These are phyloP conservation scores for Gavialis gangeticus DNA, from an alignment of 2,113 vertebrate genomes.

Conservation along the genomic window DNA sequence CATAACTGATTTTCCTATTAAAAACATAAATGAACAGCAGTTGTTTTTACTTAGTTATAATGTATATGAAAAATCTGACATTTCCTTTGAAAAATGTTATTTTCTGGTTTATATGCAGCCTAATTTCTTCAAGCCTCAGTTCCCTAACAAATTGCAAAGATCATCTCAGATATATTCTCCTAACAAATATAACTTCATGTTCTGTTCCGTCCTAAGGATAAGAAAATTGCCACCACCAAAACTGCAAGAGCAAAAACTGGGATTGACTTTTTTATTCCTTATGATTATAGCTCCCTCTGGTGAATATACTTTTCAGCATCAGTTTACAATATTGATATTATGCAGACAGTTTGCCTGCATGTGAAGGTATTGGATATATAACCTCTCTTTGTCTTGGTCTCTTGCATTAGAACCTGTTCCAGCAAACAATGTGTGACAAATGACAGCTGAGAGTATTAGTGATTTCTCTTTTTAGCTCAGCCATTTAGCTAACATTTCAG, in stretches of 20 bases:
- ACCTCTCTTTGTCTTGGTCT: not conserved
- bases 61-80: not conserved
- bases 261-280: not conserved
- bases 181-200: not conserved
- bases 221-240: not conserved
- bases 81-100: not conserved
- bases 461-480: not conserved
- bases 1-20: not conserved
- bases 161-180: not conserved
- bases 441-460: not conserved
- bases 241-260: not conserved
- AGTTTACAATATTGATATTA: not conserved
- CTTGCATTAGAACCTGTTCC: not conserved
- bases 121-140: conserved; percentile 9
- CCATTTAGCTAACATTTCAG: not conserved
- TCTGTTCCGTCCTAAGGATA: not conserved
- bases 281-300: conserved; percentile 75
- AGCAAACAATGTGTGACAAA: not conserved
- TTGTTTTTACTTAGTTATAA: not conserved
- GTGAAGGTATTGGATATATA: fast-evolving
- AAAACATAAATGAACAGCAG: not conserved
- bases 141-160: not conserved
- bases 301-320: not conserved
- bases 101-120: not conserved
- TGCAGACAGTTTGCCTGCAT: not conserved